A percentile compares a stretch with the other conserved stretches of the same genome.
Conservation (phyloP, 23 tunicate genomes). For the Trididemnum nubilum region DNA sequence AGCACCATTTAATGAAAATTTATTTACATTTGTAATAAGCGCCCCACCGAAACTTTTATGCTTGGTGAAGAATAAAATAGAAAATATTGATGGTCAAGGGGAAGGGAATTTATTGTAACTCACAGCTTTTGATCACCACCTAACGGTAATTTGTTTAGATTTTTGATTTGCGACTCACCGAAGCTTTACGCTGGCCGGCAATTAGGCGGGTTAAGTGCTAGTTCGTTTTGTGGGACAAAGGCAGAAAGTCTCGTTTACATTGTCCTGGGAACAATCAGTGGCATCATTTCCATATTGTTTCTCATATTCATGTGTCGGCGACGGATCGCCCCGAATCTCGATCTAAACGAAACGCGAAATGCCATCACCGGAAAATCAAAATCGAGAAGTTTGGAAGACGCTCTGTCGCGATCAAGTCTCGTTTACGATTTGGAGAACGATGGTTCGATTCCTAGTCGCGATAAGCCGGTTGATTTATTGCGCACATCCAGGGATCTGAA, state of each 20-base stretch:
- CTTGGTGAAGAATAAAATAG: too few species aligned
- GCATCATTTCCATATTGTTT: neutral
- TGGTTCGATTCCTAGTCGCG: neutral
- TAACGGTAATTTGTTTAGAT: neutral
- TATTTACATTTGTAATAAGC: too few species aligned
- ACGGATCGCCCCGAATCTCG: conserved; percentile 4
- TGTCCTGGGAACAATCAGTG: neutral
- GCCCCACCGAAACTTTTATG: too few species aligned
- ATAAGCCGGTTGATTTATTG: neutral
- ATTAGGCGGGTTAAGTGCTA: neutral
- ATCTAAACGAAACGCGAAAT: neutral
- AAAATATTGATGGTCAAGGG: too few species aligned
- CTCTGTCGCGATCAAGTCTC: neutral
- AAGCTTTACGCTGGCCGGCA: neutral
- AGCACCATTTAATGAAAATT: too few species aligned
- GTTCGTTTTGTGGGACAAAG: neutral
- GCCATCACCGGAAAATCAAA: neutral
- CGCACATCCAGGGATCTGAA: neutral
- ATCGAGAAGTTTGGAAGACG: neutral
- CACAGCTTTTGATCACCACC: too few species aligned
- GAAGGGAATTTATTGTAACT: too few species aligned
- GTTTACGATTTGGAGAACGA: conserved; percentile 14
- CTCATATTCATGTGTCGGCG: conserved; percentile 13
- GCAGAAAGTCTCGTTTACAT: neutral
- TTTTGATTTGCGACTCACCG: conserved; percentile 15